Evolutionary conservation across 2,888 invertebrate genomes (phyloP).

Genomic region (Exephanes ischioxanthus): DNA sequence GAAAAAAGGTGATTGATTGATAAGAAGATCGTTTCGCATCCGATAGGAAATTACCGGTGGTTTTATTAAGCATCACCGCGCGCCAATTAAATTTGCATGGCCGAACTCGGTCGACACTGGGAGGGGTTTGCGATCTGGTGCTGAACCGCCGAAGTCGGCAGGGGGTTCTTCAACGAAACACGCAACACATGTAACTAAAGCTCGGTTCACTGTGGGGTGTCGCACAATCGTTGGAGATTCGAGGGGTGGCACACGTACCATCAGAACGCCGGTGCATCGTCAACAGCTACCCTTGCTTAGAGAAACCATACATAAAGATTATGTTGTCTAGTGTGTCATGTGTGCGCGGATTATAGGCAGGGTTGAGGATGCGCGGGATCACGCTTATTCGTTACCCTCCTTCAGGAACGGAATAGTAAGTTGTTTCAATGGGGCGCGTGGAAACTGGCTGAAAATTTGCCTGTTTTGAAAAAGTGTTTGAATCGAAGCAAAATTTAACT

Average conservation of each 20-base stretch:
- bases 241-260: conserved; percentile 52
- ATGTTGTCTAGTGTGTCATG: conserved; percentile 53
- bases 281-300: conserved; percentile 5
- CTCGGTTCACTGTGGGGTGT: conserved; percentile 44
- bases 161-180: conserved; percentile 29
- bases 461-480: not conserved
- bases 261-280: conserved; percentile 24
- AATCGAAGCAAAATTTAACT: not conserved
- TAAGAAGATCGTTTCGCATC: not conserved
- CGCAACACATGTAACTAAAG: conserved; percentile 70
- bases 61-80: conserved; percentile 44
- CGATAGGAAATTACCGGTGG: not conserved
- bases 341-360: conserved; percentile 24
- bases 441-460: not conserved
- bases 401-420: not conserved
- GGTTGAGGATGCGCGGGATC: conserved; percentile 6
- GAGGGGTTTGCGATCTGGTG: conserved; percentile 14
- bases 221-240: conserved; percentile 54
- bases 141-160: conserved; percentile 10
- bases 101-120: conserved; percentile 7
- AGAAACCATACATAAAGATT: conserved; percentile 68
- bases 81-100: conserved; percentile 59
- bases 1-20: not conserved
- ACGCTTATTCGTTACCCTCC: conserved; percentile 23
- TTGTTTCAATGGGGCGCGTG: not conserved